Conservation (phyloP, 37 sponge, comb jelly and placozoan genomes). For the Tethya wilhelma region DNA sequence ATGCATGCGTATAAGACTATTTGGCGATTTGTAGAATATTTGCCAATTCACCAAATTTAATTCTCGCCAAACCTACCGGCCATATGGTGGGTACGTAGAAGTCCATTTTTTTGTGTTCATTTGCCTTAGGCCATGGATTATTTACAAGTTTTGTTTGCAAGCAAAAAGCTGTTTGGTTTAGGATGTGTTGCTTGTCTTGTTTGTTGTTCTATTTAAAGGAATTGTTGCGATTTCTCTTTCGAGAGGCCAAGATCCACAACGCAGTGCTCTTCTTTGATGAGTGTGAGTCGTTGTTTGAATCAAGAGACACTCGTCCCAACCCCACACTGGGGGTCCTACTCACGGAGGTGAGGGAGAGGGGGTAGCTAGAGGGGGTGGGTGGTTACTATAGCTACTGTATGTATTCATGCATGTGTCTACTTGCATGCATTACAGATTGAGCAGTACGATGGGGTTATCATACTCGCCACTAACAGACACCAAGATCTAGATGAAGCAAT, state of each 20-base stretch:
- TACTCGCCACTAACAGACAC: slow-evolving; percentile 79
- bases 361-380: neutral
- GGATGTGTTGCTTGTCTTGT: too few relatives aligned
- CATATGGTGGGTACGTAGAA: neutral
- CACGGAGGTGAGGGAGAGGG: slow-evolving; percentile 47
- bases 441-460: slow-evolving; percentile 66
- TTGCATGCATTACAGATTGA: slow-evolving; percentile 45
- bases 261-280: slow-evolving; percentile 81
- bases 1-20: too few relatives aligned
- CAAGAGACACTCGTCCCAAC: slow-evolving; percentile 48
- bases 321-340: slow-evolving; percentile 49
- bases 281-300: slow-evolving; percentile 71
- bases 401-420: neutral
- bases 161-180: too few relatives aligned
- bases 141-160: too few relatives aligned
- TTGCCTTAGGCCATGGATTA: too few relatives aligned
- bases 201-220: too few relatives aligned
- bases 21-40: too few relatives aligned
- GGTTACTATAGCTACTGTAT: neutral
- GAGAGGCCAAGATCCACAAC: slow-evolving; percentile 80
- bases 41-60: too few relatives aligned
- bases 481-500: slow-evolving; percentile 78
- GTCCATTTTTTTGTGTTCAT: too few relatives aligned
- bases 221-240: slow-evolving; percentile 61
- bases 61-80: too few relatives aligned